These are phyloP conservation scores for Drosophila biarmipes DNA, from an alignment of 1,140 invertebrate genomes.

Conservation along the genomic window DNA sequence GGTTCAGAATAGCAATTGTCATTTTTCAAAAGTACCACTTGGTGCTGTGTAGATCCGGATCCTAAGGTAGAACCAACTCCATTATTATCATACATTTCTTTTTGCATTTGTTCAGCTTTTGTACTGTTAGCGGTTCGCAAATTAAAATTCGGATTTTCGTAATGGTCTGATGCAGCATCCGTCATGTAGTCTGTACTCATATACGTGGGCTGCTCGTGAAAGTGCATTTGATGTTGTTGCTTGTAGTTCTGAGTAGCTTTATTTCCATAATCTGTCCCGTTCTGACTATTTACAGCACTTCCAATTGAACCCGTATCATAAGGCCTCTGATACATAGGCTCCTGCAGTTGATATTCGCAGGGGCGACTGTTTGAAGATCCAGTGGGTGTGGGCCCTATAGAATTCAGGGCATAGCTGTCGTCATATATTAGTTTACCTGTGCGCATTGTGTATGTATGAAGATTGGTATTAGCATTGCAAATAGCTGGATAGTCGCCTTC, in stretches of 20 bases:
- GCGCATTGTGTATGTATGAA: constrained; percentile 92
- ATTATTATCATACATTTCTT: constrained; percentile 32
- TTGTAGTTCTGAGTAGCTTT: constrained; percentile 41
- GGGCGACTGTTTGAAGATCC: constrained; percentile 15
- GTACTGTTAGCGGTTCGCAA: constrained; percentile 36
- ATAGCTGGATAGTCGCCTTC: constrained; percentile 92
- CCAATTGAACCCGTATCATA: constrained; percentile 79
- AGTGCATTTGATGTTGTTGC: constrained; percentile 34
- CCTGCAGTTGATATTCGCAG: constrained; percentile 69
- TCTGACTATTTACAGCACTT: constrained; percentile 58
- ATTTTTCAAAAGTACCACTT: constrained; percentile 66
- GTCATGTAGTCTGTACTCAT: constrained; percentile 64
- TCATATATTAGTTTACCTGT: constrained; percentile 92
- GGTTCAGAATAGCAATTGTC: constrained; percentile 83
- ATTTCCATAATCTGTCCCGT: constrained; percentile 50
- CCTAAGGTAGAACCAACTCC: constrained; percentile 38
- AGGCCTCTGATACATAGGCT: constrained; percentile 76
- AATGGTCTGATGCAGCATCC: constrained; percentile 76
- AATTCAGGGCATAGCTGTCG: constrained; percentile 83
- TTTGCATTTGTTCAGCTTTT: constrained; percentile 19
- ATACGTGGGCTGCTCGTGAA: constrained; percentile 40
- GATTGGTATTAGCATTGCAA: constrained; percentile 93
- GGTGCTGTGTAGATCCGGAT: constrained; percentile 60
- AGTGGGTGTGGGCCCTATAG: constrained; percentile 34
- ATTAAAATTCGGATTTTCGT: constrained; percentile 84